Evolutionary conservation across 2,113 vertebrate species (phyloP), one percentile per base, ranked within the genome.

Genomic region (Ptychochromis oligacanthus): DNA sequence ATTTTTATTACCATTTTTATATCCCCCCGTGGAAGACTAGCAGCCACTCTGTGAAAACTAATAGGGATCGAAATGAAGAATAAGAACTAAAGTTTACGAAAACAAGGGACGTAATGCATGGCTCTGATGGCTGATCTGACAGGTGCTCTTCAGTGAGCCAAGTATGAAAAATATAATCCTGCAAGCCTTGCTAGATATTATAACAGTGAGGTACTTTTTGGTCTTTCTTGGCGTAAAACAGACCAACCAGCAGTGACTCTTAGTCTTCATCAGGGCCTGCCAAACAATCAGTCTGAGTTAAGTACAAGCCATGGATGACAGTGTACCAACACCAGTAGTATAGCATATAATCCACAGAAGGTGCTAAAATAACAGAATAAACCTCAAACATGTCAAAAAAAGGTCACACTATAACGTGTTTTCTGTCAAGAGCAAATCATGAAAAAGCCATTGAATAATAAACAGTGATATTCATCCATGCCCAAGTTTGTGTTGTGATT

Each of bases 1-100:
- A 70, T 70, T 70, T 70, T 28, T 52, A 70, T 70, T 52, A 70
- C 24, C 24, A 49, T 70, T 70, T 70, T 70, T n/a, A 70, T 52
- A 70, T 70, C 20, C 65, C 24, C 43, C 46, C 18, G n/a, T 70
- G 43, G 24, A 70, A 70, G 65, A 52, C 28, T 13, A 28, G 43
- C 65, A 52, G 65, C 65, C 17, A 52, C 43, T 70, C 52, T 70
- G 65, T 70, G 65, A 70, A 70, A 70, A 52, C 65, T 20, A 70
- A 70, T 28, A 70, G 17, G 13, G 43, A 70, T 70, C 24, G 10
- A 52, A 70, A 31, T 49, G 31, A 52, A 52, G 43, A 52, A 52
- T 49, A 31, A 52, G 65, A 43, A 26, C 49, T 20, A 49, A 70
- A 70, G 43, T 70, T 70, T 20, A 70, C 1, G 43, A 52, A 31